Percentiles rank a stretch among this genome's conserved stretches.
Conservation (phyloP, 2,113 vertebrate genomes). For the Atherinomorus stipes region DNA sequence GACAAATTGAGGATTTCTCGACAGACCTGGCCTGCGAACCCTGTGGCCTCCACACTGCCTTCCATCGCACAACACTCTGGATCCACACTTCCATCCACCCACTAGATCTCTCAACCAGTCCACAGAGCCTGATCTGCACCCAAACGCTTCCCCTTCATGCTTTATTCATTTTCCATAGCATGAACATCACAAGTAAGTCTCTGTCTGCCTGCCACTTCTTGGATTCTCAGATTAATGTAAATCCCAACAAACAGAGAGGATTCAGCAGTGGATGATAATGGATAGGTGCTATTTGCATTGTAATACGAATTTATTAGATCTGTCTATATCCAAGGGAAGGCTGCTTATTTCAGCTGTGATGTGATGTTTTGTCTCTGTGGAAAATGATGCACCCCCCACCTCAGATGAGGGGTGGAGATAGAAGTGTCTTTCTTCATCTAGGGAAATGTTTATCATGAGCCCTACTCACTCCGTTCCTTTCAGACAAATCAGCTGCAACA, state of each 20-base stretch:
- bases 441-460: slow-evolving; percentile 62
- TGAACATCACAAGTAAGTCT: slow-evolving; percentile 56
- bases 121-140: slow-evolving; percentile 51
- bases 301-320: slow-evolving; percentile 59
- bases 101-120: slow-evolving; percentile 10
- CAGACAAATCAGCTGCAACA: slow-evolving; percentile 55
- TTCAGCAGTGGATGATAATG: slow-evolving; percentile 54
- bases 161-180: slow-evolving; percentile 73
- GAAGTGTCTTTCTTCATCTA: slow-evolving; percentile 65
- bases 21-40: slow-evolving; percentile 62
- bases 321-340: slow-evolving; percentile 21
- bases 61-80: slow-evolving; percentile 29
- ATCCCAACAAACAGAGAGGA: slow-evolving; percentile 60
- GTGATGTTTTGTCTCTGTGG: slow-evolving; percentile 45
- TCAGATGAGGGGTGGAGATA: slow-evolving; percentile 46
- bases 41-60: slow-evolving; percentile 45
- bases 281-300: slow-evolving; percentile 65
- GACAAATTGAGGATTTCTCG: slow-evolving; percentile 51
- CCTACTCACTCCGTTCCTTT: slow-evolving; percentile 25
- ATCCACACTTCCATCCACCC: slow-evolving; percentile 8
- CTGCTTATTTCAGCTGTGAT: slow-evolving; percentile 37
- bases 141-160: slow-evolving; percentile 66
- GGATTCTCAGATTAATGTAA: slow-evolving; percentile 57
- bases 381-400: slow-evolving; percentile 35
- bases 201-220: slow-evolving; percentile 40